Base-by-base conservation (phyloP, 1,140 invertebrate genomes). In the Cheumatopsyche charites region DNA sequence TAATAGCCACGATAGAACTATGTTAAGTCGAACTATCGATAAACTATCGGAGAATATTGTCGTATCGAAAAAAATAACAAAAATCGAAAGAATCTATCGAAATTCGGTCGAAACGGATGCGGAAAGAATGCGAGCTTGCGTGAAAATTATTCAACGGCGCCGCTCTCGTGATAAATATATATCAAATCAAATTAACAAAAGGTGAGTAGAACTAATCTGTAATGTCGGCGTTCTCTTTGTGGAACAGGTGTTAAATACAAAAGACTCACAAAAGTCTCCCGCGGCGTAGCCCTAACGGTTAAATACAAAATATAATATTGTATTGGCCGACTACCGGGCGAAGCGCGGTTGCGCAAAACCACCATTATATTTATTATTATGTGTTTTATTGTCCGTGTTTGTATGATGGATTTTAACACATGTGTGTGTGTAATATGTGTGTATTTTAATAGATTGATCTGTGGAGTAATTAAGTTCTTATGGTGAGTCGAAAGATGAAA, bases 201-300 rank as follows among this genome's bases (percentile, higher is more conserved):
- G 66, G 66, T 68, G 66, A 68, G 66, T 68, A 68, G 66, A 68
- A 68, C 66, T 68, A 68, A 68, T 68, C 66, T 68, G 66, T 68
- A 68, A 68, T 68, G 66, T 68, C 66, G 66, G 66, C 19, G 19
- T 68, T 19, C 49, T 68, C 66, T 68, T 68, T 68, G 66, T 68
- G 19, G 26, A 68, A 68, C 66, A 68, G 66, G 66, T 68, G 66
- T 68, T 68, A 68, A 68, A 58, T 68, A 68, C 49, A 68, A 68
- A 68, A 68, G 66, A 68, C 47, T 41, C 25, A 68, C 66, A 68
- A 68, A 68, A 68, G 66, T 55, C 47, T 68, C 66, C 66, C 66
- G 66, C 66, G 47, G 66, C 66, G 66, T 47, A 68, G 55, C 42
- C 42, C 66, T 68, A 68, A 68, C 66, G 66, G 66, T 68, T 36